Evolutionary conservation across 2,797 vertebrate species (phyloP).

Genomic region (Naso thynnoides): DNA sequence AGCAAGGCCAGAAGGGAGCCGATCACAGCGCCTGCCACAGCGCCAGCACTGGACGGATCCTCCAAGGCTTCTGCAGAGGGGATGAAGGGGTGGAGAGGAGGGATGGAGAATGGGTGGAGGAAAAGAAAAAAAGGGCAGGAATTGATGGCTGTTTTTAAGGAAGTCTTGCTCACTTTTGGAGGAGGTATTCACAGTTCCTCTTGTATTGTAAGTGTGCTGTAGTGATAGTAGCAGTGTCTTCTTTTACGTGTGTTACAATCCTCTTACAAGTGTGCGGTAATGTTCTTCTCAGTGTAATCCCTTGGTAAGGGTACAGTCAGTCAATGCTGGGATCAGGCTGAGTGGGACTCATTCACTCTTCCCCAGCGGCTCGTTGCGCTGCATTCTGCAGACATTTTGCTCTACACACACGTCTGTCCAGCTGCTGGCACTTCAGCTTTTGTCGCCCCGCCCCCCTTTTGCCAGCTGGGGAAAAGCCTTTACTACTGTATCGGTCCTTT

Average conservation of each 20-base stretch:
- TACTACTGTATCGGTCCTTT: conserved; percentile 47
- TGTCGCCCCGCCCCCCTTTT: conserved; percentile 19
- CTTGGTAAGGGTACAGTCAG: conserved; percentile 63
- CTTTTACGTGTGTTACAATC: conserved; percentile 71
- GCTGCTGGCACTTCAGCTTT: conserved; percentile 50
- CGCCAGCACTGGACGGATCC: conserved; percentile 83
- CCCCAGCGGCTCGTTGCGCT: conserved; percentile 41
- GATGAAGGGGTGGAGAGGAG: conserved; percentile 71
- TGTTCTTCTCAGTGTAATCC: conserved; percentile 75
- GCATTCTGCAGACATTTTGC: conserved; percentile 42
- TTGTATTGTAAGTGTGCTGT: conserved; percentile 59
- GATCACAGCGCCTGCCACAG: conserved; percentile 88
- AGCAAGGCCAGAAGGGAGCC: conserved; percentile 88
- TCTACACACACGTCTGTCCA: conserved; percentile 53
- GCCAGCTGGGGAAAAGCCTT: conserved; percentile 46
- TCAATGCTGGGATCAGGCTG: conserved; percentile 81
- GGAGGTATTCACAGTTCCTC: conserved; percentile 59
- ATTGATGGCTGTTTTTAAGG: conserved; percentile 65
- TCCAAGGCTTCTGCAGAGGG: conserved; percentile 83
- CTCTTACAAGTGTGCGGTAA: conserved; percentile 73
- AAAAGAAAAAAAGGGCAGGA: conserved; percentile 70
- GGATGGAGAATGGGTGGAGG: conserved; percentile 63
- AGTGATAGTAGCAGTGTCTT: conserved; percentile 59
- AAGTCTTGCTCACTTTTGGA: conserved; percentile 41
- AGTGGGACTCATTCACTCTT: conserved; percentile 58